phyloP scores from a whole-genome alignment of 2,888 invertebrate species.

The Orchesellides sinensis region DNA sequence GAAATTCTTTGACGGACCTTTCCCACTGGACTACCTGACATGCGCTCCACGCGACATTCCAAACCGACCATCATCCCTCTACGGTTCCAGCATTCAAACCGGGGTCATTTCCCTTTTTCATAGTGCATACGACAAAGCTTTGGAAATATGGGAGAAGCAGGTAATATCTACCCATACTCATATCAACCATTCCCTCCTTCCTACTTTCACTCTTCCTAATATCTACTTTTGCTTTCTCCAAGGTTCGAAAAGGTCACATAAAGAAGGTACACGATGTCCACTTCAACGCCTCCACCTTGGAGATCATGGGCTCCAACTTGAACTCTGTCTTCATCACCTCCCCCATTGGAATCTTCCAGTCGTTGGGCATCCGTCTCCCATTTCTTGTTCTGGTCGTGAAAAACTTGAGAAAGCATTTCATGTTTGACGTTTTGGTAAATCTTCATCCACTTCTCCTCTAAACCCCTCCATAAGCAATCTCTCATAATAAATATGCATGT shows the following conservation, averaged over 20 bases:
- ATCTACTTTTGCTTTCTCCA: not conserved
- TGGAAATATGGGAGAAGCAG: slow-evolving; percentile 74
- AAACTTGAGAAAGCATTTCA: slow-evolving; percentile 60
- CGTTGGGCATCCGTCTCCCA: slow-evolving; percentile 64
- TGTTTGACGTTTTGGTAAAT: slow-evolving; percentile 66
- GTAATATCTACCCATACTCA: slow-evolving; percentile 22
- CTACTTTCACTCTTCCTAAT: not conserved
- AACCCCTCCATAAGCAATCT: not conserved
- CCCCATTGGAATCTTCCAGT: slow-evolving; percentile 69
- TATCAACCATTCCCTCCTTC: not conserved
- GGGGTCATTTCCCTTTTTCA: slow-evolving; percentile 72
- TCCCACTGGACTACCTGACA: slow-evolving; percentile 64
- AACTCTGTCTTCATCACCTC: slow-evolving; percentile 70
- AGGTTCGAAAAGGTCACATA: slow-evolving; percentile 70
- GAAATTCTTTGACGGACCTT: slow-evolving; percentile 62
- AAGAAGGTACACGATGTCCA: slow-evolving; percentile 71
- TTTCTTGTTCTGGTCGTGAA: slow-evolving; percentile 57
- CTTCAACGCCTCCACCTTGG: slow-evolving; percentile 67
- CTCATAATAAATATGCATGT: not conserved
- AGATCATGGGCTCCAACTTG: slow-evolving; percentile 69
- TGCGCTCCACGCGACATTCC: slow-evolving; percentile 53
- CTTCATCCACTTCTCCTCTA: not conserved
- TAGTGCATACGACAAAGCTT: slow-evolving; percentile 67
- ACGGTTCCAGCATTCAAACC: slow-evolving; percentile 54
- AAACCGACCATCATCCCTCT: slow-evolving; percentile 51